Evolutionary conservation across 2,797 vertebrate genomes (phyloP).

Genomic region (Cetoscarus ocellatus): DNA sequence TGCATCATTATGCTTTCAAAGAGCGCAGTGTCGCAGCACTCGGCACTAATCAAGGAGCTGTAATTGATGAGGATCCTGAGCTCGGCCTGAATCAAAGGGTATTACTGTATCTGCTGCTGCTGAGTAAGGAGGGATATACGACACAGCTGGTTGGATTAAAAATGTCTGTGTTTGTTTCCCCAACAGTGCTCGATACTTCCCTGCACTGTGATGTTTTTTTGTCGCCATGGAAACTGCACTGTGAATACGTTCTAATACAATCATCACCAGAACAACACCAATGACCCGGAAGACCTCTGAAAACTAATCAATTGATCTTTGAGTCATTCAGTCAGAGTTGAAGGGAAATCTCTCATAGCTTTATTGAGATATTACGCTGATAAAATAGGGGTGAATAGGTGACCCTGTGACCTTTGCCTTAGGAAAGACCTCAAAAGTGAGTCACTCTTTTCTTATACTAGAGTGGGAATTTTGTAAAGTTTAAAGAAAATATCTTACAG

Average conservation of each 20-base stretch:
- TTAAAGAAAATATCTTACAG: too few species aligned
- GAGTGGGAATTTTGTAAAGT: too few species aligned
- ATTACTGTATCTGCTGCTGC: slow-evolving; percentile 13
- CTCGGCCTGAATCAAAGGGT: slow-evolving; percentile 56
- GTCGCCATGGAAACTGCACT: not conserved
- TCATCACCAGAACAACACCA: not conserved
- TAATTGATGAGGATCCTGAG: slow-evolving; percentile 67
- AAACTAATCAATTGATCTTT: too few species aligned
- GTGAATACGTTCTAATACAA: slow-evolving; percentile 11
- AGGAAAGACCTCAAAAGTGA: too few species aligned
- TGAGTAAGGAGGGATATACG: slow-evolving; percentile 20
- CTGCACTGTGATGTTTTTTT: slow-evolving; percentile 1
- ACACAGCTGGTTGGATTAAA: slow-evolving; percentile 31
- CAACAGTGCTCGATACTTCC: slow-evolving; percentile 5
- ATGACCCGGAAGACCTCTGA: too few species aligned
- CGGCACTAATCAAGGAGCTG: slow-evolving; percentile 61
- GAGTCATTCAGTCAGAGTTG: too few species aligned
- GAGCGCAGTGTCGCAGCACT: slow-evolving; percentile 29
- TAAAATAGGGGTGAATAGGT: too few species aligned
- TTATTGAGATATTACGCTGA: too few species aligned
- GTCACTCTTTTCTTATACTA: too few species aligned
- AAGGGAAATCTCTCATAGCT: too few species aligned
- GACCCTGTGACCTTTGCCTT: too few species aligned
- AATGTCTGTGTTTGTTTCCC: slow-evolving; percentile 5
- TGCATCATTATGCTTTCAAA: slow-evolving; percentile 60